Evolutionary conservation across 2,797 vertebrate species (phyloP).

Genomic region (Cynodonichthys magdalenae): DNA sequence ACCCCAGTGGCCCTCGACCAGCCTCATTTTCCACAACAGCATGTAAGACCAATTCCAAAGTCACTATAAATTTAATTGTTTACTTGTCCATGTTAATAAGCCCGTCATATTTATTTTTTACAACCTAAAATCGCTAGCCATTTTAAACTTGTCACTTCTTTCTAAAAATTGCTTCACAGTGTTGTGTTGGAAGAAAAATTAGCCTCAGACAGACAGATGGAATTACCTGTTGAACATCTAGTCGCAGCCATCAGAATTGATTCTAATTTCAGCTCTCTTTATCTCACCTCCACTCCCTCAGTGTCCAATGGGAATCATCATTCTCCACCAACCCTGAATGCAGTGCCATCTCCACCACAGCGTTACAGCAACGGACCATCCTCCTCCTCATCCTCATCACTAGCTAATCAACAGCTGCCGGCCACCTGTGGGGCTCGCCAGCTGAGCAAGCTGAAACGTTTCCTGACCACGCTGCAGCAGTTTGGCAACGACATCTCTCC

Average conservation of each 20-base stretch:
- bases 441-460: conserved; percentile 98
- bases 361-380: conserved; percentile 96
- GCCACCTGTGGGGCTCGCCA: conserved; percentile 97
- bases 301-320: conserved; percentile 97
- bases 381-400: conserved; percentile 94
- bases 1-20: conserved; percentile 90
- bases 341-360: conserved; percentile 95
- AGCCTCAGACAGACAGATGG: neutral
- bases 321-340: conserved; percentile 94
- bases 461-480: conserved; percentile 98
- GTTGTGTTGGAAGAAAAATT: neutral
- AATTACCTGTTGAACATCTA: conserved; percentile 5
- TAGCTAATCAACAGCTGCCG: conserved; percentile 97
- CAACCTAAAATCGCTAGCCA: neutral
- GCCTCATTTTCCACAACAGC: conserved; percentile 94
- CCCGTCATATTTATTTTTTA: neutral
- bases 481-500: conserved; percentile 99
- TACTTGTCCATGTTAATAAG: neutral
- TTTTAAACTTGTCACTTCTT: too few species aligned
- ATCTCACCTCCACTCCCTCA: conserved; percentile 55
- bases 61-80: neutral
- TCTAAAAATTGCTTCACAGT: too few species aligned
- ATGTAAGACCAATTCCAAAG: conserved; percentile 61
- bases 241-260: neutral
- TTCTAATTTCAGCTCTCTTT: neutral